Base-by-base conservation (phyloP, 2,113 vertebrate species). In the Bostrychus sinensis region DNA sequence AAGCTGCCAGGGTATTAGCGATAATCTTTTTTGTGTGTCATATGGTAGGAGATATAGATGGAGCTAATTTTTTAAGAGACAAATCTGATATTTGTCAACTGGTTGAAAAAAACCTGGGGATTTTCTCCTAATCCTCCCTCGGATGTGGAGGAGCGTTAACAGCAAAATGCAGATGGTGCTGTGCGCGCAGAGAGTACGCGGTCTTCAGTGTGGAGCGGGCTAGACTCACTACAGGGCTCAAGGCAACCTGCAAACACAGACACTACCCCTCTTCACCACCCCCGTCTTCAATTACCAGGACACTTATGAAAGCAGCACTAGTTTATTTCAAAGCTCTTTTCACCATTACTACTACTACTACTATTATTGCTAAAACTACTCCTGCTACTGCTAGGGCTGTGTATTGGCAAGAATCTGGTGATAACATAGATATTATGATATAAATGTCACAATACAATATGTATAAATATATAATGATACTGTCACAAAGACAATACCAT, bases 31-130 rank as follows among this genome's bases (percentile, higher is more conserved):
- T 72, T 92, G 91, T 91, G 91, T 92, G 91, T 93, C 91, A 92
- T 92, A 93, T 90, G 91, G 91, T 66, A 76, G 84, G 75, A 90
- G 92, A 91, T 91, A 92, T 92, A 85, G 92, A 92, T 91, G 86
- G 85, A 91, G 91, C 91, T 93, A 87, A 93, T 93, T 93, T 93
- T 89, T 92, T 91, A 82, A 48, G 85, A 93, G 91, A 93, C 92
- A 93, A 92, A 93, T 93, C 92, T 93, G 92, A 93, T 93, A 93
- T 93, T 93, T 92, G 91, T 93, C 92, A 93, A 93, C 90, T 81
- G 89, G 88, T 88, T 89, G 74, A 88, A 92, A 91, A 91, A 92
- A 91, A 81, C 75, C 72, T 61, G 79, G 91, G 91, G 89, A 91
- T 92, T 92, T 91, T 83, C 86, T 79, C 53, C 84, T 93, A 93